A percentile compares a stretch with the other conserved stretches of the same genome.
phyloP scores from a whole-genome alignment of 2,797 vertebrate genomes.

The Momotus momota region DNA sequence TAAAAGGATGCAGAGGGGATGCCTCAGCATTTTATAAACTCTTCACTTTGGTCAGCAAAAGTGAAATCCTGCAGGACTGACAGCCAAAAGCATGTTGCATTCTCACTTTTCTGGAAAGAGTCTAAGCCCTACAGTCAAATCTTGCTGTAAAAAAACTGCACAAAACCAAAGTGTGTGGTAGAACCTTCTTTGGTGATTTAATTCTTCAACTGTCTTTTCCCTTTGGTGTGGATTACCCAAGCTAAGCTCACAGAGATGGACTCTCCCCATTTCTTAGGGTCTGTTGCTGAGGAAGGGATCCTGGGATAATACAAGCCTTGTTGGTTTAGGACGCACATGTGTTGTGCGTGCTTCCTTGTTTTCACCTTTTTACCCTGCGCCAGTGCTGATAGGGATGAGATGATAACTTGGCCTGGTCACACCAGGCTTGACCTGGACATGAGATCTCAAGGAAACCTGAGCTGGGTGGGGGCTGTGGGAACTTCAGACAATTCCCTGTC shows the following conservation, averaged over 20 bases:
- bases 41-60: conserved; percentile 11
- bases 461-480: background rate
- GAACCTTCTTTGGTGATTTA: background rate
- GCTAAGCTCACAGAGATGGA: background rate
- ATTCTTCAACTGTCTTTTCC: background rate
- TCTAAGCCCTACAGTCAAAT: background rate
- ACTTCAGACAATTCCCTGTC: background rate
- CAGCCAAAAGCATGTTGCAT: background rate
- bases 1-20: background rate
- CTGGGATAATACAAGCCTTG: background rate
- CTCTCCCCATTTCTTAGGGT: background rate
- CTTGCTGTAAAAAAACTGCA: background rate
- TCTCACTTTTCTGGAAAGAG: background rate
- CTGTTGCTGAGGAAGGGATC: background rate
- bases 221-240: background rate
- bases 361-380: background rate
- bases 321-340: background rate
- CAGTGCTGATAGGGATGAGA: background rate
- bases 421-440: background rate
- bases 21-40: background rate
- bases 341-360: background rate
- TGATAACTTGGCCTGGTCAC: background rate
- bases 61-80: background rate
- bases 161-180: background rate
- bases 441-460: background rate